Conservation (phyloP, 2,113 vertebrate species). For the Marcusenius ussheri region DNA sequence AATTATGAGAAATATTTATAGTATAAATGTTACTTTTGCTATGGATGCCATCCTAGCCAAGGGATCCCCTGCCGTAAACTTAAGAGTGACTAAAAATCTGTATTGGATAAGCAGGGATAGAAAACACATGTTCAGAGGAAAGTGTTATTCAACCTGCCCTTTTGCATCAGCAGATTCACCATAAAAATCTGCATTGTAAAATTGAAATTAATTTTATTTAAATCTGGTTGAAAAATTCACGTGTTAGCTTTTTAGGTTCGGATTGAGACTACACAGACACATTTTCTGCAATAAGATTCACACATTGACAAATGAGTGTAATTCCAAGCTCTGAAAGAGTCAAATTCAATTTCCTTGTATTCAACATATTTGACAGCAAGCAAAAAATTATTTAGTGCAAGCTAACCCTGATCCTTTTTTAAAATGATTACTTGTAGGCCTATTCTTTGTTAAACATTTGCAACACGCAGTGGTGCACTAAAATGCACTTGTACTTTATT, state of each 20-base stretch:
- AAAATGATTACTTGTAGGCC: not conserved
- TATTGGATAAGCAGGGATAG: not conserved
- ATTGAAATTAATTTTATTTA: not conserved
- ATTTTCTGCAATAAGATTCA: constrained; percentile 1
- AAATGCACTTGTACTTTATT: not conserved
- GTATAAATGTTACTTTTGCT: not conserved
- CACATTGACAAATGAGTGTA: constrained; percentile 23
- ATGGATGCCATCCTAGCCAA: not conserved
- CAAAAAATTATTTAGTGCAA: constrained; percentile 8
- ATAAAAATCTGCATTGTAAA: not conserved
- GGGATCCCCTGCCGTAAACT: not conserved
- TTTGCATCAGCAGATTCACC: not conserved
- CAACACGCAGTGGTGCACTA: no score
- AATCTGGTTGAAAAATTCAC: not conserved
- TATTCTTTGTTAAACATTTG: not conserved
- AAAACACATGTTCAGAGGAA: not conserved
- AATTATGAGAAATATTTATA: not conserved
- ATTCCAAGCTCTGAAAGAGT: constrained; percentile 15
- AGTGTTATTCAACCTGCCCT: not conserved
- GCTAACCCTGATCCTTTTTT: not conserved
- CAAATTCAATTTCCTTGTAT: constrained; percentile 19
- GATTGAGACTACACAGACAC: not conserved
- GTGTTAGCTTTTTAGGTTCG: not conserved
- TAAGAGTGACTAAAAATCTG: not conserved
- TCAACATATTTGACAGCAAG: constrained; percentile 7